Base-by-base conservation (phyloP, 2,113 vertebrate genomes). In the Oreochromis spilurus region DNA sequence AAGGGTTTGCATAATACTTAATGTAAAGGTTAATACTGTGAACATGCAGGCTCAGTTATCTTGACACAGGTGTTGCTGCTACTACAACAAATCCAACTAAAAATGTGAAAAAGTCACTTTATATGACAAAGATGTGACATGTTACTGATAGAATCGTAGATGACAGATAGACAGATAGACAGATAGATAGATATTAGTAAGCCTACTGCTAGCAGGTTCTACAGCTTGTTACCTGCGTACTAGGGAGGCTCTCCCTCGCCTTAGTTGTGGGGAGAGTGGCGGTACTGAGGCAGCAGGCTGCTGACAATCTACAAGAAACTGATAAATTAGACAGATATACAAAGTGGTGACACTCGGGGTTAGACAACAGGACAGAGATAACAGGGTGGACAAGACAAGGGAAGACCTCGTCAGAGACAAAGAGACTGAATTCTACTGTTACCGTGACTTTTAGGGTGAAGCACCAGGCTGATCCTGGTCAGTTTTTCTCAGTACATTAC, bases 301-400 rank as follows among this genome's bases (percentile, higher is more conserved):
- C 98, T 98, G 97, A 99, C 98, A 98, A 99, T 99, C 98, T 99
- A 98, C 96, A 95, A 99, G 97, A 99, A 97, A 99, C 99, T 99
- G 97, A 98, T 97, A 98, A 97, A 98, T 99, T 99, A 99, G 98
- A 98, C 97, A 99, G 95, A 98, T 98, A 97, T 97, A 99, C 98
- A 98, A 94, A 97, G 95, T 97, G 96, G 97, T 95, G 96, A 97
- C 96, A 97, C 93, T 97, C 95, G 95, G 94, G 95, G 96, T 97
- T 97, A 97, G 96, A 96, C 84, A 93, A 67, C 50, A 86, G 84
- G 53, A 95, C 85, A 92, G 67, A 91, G 84, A 91, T 79, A 82
- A 89, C 84, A 90, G 45, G 90, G 90, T 70, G 21, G 83, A 93
- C 92, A 93, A 88, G 96, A 97, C 95, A 96, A 95, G 96, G 95